A percentile compares a stretch with the other conserved stretches of the same genome.
Conservation (phyloP, 2,113 vertebrate genomes). For the Chrysemys picta region DNA sequence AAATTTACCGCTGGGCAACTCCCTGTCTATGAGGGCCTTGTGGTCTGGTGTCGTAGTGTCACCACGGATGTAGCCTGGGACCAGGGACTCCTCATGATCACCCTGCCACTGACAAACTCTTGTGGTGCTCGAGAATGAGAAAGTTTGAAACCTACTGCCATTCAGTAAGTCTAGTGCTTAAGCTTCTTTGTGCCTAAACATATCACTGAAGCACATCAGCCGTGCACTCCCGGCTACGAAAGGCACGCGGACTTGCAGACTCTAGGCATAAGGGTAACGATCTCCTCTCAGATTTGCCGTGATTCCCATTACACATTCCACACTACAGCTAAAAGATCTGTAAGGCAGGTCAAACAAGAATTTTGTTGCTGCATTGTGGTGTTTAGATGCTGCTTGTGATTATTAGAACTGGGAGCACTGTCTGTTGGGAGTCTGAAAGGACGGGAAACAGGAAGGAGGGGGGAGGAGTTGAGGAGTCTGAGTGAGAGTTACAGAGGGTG, state of each 20-base stretch:
- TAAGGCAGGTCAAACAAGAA: background rate
- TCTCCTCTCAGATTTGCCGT: background rate
- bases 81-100: background rate
- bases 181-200: background rate
- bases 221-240: accelerated
- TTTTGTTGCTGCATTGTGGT: background rate
- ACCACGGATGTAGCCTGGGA: background rate
- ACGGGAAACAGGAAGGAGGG: no score
- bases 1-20: background rate
- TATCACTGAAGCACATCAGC: background rate
- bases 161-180: background rate
- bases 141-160: background rate
- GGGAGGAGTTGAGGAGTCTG: no score
- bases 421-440: no score
- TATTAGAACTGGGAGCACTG: no score
- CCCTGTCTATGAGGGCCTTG: background rate
- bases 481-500: no score
- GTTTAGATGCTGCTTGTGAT: no score
- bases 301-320: background rate
- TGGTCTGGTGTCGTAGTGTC: background rate
- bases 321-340: background rate
- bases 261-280: background rate
- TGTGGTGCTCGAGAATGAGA: background rate
- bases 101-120: background rate
- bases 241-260: accelerated